phyloP scores from a whole-genome alignment of 2,113 vertebrate species.

The Pipra filicauda region DNA sequence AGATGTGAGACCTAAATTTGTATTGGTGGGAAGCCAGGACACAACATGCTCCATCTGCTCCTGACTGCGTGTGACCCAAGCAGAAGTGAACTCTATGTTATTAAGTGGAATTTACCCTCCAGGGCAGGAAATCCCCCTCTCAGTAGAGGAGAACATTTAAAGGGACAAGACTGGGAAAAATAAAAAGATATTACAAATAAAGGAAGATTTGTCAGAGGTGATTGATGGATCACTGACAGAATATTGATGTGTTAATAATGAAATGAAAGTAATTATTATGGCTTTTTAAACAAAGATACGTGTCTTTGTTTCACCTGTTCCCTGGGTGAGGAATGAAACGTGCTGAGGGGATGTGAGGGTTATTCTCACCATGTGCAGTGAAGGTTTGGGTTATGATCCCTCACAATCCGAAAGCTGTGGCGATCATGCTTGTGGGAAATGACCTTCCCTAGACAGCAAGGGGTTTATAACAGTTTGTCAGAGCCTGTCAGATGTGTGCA shows the following conservation, averaged over 20 bases:
- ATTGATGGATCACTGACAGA: not conserved
- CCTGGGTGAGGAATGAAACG: not conserved
- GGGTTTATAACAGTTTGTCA: not conserved
- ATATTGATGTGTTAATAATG: not conserved
- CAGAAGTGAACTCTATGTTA: not conserved
- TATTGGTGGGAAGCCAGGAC: not conserved
- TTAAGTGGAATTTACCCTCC: not conserved
- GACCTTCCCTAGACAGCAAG: not conserved
- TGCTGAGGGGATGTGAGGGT: not conserved
- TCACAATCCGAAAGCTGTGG: not conserved
- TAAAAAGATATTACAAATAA: fast-evolving
- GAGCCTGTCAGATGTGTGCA: not conserved
- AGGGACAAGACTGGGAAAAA: not conserved
- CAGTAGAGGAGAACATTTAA: not conserved
- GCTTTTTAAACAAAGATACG: not conserved
- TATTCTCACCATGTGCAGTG: fast-evolving
- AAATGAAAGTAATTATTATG: not conserved
- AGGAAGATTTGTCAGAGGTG: not conserved
- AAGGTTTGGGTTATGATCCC: not conserved
- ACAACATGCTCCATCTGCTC: conserved; percentile 7
- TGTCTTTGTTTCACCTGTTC: not conserved
- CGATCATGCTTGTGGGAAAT: not conserved
- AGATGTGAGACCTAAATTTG: conserved; percentile 13
- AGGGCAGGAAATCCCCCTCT: not conserved
- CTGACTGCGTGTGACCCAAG: not conserved